Evolutionary conservation across 2,113 vertebrate species (phyloP).

Genomic region (Melanerpes formicivorus): DNA sequence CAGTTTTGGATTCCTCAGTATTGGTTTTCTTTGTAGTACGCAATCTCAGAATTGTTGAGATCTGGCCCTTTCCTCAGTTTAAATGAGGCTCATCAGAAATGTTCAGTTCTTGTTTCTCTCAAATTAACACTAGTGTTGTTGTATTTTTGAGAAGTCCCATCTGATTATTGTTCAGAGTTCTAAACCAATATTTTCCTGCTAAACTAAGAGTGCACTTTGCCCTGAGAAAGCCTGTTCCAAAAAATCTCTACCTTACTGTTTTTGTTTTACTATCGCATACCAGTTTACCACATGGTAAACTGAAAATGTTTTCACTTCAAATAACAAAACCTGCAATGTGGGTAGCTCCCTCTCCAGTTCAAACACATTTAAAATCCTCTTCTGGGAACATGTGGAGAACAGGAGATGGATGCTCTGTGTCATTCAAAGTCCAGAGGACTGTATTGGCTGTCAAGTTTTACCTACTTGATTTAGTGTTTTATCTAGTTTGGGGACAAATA

Average conservation of each 20-base stretch:
- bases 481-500: not conserved
- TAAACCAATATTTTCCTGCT: not conserved
- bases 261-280: not conserved
- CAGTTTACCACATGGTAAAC: not conserved
- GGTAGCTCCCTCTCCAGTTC: not conserved
- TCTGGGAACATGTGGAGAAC: not conserved
- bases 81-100: not conserved
- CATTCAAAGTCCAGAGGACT: not conserved
- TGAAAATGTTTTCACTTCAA: not conserved
- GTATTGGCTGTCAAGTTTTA: not conserved
- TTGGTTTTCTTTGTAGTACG: not conserved
- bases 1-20: not conserved
- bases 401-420: accelerated
- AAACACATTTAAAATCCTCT: not conserved
- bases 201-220: not conserved
- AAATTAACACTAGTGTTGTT: not conserved
- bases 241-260: not conserved
- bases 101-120: not conserved
- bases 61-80: not conserved
- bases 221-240: not conserved
- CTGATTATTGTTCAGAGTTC: not conserved
- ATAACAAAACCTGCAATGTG: not conserved
- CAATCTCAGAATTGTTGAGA: not conserved
- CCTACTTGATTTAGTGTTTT: not conserved
- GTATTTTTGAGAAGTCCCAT: not conserved